Evolutionary conservation across 2,113 vertebrate species (phyloP).

Genomic region (Xiphophorus maculatus): DNA sequence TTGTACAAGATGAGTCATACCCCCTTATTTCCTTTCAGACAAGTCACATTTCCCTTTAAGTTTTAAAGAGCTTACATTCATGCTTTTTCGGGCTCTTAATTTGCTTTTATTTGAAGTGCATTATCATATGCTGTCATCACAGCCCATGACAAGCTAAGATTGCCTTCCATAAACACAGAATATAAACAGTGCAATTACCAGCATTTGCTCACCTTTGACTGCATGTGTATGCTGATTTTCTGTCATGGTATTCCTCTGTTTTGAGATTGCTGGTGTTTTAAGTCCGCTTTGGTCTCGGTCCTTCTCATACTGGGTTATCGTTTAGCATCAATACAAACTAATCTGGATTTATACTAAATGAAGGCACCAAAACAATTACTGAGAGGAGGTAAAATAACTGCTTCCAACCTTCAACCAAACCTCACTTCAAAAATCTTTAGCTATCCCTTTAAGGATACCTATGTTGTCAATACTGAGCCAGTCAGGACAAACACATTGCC

Average conservation of each 20-base stretch:
- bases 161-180: not conserved
- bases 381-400: not conserved
- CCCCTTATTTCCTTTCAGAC: not conserved
- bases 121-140: not conserved
- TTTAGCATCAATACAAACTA: not conserved
- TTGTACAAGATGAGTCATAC: not conserved
- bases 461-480: not conserved
- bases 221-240: not conserved
- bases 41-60: conserved; percentile 9
- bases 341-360: not conserved
- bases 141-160: not conserved
- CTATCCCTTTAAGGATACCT: not conserved
- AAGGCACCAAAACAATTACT: not conserved
- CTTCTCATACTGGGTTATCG: not conserved
- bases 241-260: not conserved
- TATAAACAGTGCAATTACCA: not conserved
- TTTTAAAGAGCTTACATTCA: not conserved
- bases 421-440: not conserved
- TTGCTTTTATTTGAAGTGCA: not conserved
- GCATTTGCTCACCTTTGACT: not conserved
- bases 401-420: not conserved
- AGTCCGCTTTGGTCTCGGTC: too few species aligned
- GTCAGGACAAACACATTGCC: not conserved
- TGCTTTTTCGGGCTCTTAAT: not conserved
- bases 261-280: not conserved